Evolutionary conservation across 2,888 invertebrate species (phyloP).

Genomic region (Sclerodermus sp.): DNA sequence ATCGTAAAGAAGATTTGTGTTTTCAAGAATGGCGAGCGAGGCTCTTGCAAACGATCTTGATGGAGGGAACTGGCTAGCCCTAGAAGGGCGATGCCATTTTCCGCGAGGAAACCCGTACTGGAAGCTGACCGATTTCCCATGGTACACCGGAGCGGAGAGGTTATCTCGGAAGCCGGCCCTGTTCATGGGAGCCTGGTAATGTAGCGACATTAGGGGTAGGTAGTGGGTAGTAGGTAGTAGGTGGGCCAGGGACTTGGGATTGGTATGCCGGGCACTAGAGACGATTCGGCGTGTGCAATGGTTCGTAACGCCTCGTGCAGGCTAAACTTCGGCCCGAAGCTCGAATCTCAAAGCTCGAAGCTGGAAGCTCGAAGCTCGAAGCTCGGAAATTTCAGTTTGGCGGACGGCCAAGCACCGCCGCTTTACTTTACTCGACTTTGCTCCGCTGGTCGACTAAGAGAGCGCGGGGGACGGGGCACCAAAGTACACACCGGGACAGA

Average conservation of each 20-base stretch:
- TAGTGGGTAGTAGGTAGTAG: slow-evolving; percentile 31
- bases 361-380: too few relatives aligned
- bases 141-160: too few relatives aligned
- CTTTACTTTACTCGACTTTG: slow-evolving; percentile 47
- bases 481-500: slow-evolving; percentile 41
- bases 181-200: too few relatives aligned
- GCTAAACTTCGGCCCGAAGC: slow-evolving; percentile 13
- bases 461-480: slow-evolving; percentile 20
- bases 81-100: too few relatives aligned
- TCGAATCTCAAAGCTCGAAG: too few relatives aligned
- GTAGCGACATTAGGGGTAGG: slow-evolving; percentile 33
- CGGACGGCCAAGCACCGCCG: slow-evolving; percentile 44
- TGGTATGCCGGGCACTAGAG: slow-evolving; percentile 38
- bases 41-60: not conserved
- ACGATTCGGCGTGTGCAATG: slow-evolving; percentile 52
- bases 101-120: too few relatives aligned
- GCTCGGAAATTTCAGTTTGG: slow-evolving; percentile 46
- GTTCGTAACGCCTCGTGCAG: slow-evolving; percentile 42
- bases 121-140: too few relatives aligned
- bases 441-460: slow-evolving; percentile 12
- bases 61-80: not conserved
- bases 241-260: slow-evolving; percentile 41
- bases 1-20: too few relatives aligned
- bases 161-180: too few relatives aligned
- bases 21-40: not conserved